phyloP scores from a whole-genome alignment of 2,797 vertebrate species.

The Picus viridis region DNA sequence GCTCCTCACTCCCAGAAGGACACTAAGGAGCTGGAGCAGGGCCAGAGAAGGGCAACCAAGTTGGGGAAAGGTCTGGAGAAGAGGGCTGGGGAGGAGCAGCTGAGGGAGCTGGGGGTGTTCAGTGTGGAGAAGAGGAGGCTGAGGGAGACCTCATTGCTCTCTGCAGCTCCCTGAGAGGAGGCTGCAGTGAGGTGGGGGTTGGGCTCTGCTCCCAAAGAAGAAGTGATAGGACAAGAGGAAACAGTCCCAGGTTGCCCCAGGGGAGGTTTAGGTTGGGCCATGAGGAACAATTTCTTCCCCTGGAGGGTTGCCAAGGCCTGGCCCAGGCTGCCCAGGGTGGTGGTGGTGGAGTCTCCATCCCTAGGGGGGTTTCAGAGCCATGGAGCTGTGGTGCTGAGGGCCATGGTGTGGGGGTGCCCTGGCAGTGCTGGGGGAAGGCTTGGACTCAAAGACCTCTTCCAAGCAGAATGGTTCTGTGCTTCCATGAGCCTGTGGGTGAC shows the following conservation, averaged over 20 bases:
- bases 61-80: no score
- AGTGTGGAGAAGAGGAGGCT: background rate
- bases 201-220: background rate
- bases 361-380: background rate
- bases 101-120: no score
- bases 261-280: background rate
- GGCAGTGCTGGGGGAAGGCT: background rate
- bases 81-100: no score
- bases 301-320: background rate
- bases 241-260: background rate
- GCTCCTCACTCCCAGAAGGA: no score
- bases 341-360: background rate
- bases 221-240: background rate
- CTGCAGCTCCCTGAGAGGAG: background rate
- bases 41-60: no score
- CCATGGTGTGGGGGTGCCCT: background rate
- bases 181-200: background rate
- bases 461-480: background rate
- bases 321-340: background rate
- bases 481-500: background rate
- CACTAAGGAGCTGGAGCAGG: no score
- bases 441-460: background rate
- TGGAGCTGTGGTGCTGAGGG: background rate
- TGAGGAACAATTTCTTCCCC: background rate
- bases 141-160: background rate